Base-by-base conservation (phyloP, 2,797 vertebrate species). In the Lacerta viridis region DNA sequence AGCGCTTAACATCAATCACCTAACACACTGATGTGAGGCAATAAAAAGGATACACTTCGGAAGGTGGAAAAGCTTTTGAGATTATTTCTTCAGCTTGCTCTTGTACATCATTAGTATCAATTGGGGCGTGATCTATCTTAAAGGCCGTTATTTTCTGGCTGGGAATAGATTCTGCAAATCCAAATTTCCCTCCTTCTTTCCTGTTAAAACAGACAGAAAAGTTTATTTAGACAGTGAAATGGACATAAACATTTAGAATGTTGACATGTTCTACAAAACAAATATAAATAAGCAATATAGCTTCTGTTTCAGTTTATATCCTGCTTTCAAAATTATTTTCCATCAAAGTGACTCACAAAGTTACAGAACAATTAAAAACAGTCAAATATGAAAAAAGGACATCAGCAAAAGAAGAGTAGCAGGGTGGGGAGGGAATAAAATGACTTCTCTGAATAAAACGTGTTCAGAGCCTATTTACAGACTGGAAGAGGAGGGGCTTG, bases 131-230 rank as follows among this genome's bases (percentile, higher is more conserved):
- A 0, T 98, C 97, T 92, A 96, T 97, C 95, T 98, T 99, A 95
- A 99, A 97, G 9, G 98, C 96, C 13, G 98, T 99, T 96, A 99
- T 99, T 94, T 97, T 97, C 50, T 98, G 97, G 89, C 97, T 97
- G 15, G 97, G 97, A 94, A 99, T 95, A 0, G 98, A 99, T 92
- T 99, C 99, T 0, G 98, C 99, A 39, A 99, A 99, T 89, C 99
- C 99, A 4, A 97, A 99, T 92, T 97, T 98, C 0, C 98, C 97
- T 0, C 99, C 98, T 81, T 98, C 98, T 91, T 99, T 99, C 96
- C 99, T 99, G 94, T 83, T 50, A 83, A 72, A 61, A 68, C 18
- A 83, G 13, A 33, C 29, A 55, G 39, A 72, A 13, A 33, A 66
- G 15, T 33, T 80, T 9, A 4, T 77, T 77, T 75, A 75, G 15